Conservation (phyloP, 2,113 vertebrate species). For the Psilopogon haemacephalus region DNA sequence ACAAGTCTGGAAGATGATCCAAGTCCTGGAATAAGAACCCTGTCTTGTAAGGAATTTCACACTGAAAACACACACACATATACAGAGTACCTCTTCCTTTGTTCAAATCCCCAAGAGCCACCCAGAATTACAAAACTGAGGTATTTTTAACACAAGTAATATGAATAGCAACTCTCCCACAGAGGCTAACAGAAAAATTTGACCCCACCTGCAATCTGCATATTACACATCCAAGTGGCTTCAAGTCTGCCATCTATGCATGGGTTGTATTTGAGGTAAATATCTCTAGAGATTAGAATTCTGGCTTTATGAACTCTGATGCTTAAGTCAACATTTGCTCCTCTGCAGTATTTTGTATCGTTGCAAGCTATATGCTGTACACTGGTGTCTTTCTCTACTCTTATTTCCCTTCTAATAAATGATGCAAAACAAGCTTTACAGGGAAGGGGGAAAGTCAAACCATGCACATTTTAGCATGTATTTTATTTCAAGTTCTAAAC, state of each 20-base stretch:
- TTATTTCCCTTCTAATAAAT: not conserved
- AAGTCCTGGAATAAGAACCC: not conserved
- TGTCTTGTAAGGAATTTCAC: not conserved
- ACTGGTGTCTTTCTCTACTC: not conserved
- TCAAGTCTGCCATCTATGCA: not conserved
- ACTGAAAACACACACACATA: not conserved
- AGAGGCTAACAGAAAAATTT: not conserved
- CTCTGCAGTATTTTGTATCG: not conserved
- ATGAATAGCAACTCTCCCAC: not conserved
- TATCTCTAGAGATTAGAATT: not conserved
- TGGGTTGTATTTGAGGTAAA: not conserved
- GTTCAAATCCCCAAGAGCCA: constrained; percentile 12
- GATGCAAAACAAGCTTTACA: not conserved
- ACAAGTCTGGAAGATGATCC: not conserved
- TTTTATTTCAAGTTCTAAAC: not conserved
- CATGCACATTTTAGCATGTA: not conserved
- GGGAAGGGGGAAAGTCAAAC: not conserved
- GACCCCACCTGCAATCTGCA: not conserved
- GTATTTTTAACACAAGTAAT: not conserved
- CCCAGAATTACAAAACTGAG: not conserved
- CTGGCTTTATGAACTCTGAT: not conserved
- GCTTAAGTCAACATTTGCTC: not conserved
- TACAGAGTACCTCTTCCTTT: not conserved
- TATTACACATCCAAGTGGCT: not conserved
- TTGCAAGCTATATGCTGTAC: not conserved